These are phyloP conservation scores for Pandemis corylana DNA, from an alignment of 2,888 invertebrate species.

Conservation along the genomic window DNA sequence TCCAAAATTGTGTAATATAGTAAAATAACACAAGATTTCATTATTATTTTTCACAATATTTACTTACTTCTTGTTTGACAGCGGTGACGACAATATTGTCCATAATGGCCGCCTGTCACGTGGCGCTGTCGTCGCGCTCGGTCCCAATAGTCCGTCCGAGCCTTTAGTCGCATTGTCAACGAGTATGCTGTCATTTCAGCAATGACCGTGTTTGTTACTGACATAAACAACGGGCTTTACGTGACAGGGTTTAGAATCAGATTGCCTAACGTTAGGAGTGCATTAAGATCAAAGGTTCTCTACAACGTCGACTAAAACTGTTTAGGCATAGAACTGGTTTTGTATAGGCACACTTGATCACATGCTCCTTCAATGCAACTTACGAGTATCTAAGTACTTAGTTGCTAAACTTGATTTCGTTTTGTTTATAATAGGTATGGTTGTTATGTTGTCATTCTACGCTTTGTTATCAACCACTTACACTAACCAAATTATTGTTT, in stretches of 20 bases:
- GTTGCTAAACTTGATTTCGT: constrained; percentile 2
- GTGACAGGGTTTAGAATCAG: constrained; percentile 51
- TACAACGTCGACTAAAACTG: constrained; percentile 1
- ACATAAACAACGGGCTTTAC: constrained; percentile 46
- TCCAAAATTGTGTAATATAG: too few species aligned
- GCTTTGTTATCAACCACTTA: too few species aligned
- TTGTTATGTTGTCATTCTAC: too few species aligned
- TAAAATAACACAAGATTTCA: too few species aligned
- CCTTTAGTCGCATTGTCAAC: constrained; percentile 18
- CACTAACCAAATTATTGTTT: too few species aligned
- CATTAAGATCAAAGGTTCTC: constrained; percentile 6
- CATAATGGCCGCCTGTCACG: too few species aligned
- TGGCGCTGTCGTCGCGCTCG: too few species aligned
- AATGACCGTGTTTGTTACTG: constrained; percentile 42
- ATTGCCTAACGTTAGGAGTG: constrained; percentile 48
- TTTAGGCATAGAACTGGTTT: neutral
- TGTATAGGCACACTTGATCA: constrained; percentile 2
- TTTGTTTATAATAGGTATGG: neutral
- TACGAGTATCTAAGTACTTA: neutral
- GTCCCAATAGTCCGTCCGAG: constrained; percentile 1
- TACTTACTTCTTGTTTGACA: too few species aligned
- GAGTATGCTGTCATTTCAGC: constrained; percentile 26
- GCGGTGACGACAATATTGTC: too few species aligned
- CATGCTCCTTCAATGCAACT: neutral
- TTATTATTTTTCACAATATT: too few species aligned